These are phyloP conservation scores for Parazoanthus swiftii DNA, from an alignment of 92 coral and sea anemone species.

Conservation along the genomic window DNA sequence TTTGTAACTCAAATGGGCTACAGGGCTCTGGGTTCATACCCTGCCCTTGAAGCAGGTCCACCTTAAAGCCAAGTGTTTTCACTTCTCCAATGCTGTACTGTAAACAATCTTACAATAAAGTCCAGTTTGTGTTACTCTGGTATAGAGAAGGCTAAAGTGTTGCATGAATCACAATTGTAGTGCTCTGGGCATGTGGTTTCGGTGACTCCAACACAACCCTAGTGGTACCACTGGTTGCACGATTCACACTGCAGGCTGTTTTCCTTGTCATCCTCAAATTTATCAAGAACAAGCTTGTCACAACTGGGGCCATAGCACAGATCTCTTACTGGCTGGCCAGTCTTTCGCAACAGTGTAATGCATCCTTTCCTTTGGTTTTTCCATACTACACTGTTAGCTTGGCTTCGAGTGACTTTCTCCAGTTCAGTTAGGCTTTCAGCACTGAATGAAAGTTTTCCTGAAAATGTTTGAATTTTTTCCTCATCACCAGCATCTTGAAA, in stretches of 20 bases:
- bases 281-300: too few species aligned
- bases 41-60: too few species aligned
- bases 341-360: slow-evolving; percentile 37
- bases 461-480: slow-evolving; percentile 26
- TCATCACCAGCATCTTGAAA: slow-evolving; percentile 22
- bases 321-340: slow-evolving; percentile 23
- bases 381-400: slow-evolving; percentile 44
- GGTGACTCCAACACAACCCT: slow-evolving; percentile 42
- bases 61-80: too few species aligned
- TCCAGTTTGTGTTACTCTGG: too few species aligned
- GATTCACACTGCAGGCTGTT: slow-evolving; percentile 48
- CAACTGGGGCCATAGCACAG: too few species aligned
- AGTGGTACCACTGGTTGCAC: slow-evolving; percentile 52
- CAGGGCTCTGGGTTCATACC: too few species aligned
- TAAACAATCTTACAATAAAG: too few species aligned
- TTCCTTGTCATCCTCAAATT: neutral
- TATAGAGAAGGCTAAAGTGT: neutral
- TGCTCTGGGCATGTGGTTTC: slow-evolving; percentile 14
- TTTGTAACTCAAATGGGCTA: too few species aligned
- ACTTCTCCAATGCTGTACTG: too few species aligned
- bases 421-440: slow-evolving; percentile 44
- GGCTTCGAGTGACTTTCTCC: slow-evolving; percentile 47
- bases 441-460: slow-evolving; percentile 55
- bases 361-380: slow-evolving; percentile 47
- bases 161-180: slow-evolving; percentile 31